Base-by-base conservation (phyloP, 2,888 invertebrate genomes). In the Synergus itoensis region DNA sequence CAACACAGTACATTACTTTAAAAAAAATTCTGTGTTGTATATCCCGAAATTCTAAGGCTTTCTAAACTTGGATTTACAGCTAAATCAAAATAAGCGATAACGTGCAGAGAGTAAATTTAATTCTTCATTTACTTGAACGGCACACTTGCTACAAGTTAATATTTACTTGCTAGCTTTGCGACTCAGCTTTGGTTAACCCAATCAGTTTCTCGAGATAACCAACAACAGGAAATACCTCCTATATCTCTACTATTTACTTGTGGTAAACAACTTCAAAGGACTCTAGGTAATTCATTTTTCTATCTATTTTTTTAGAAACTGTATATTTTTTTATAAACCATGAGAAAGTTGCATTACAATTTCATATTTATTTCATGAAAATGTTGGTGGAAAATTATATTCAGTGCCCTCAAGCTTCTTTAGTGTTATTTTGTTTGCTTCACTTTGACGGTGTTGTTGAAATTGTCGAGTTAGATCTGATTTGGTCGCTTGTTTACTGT, bases 161-260 rank as follows among this genome's bases (percentile, higher is more conserved):
- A 69, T 69, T 69, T 69, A 21, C 69, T 21, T 69, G 48, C 28
- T 21, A 28, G 14, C 69, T 69, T 21, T 69, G 16, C 18, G 48
- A 45, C 69, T 28, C 28, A 48, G 69, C 45, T 69, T 69, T 21
- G 48, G 69, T 28, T 69, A 69, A 69, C 45, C 45, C 45, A 69
- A 69, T 69, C 69, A 69, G 69, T 69, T 69, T 69, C 69, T 69
- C 21, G 28, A 28, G 69, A 45, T 69, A 48, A 48, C 69, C 48
- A 28, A 48, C 45, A 69, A 45, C 28, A 45, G 69, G 48, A 48
- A 69, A 69, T 69, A 28, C 67, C 48, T 69, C 21, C 28, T 9
- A 28, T 48, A 28, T 48, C 48, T 69, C 28, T 43, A 28, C 3
- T 69, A 45, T 69, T 14, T 69, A 69, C 69, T 48, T 28, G 4